Percentiles rank a stretch among this genome's conserved stretches.
phyloP scores from a whole-genome alignment of 2,888 invertebrate species.

The Clusia tigrina region DNA sequence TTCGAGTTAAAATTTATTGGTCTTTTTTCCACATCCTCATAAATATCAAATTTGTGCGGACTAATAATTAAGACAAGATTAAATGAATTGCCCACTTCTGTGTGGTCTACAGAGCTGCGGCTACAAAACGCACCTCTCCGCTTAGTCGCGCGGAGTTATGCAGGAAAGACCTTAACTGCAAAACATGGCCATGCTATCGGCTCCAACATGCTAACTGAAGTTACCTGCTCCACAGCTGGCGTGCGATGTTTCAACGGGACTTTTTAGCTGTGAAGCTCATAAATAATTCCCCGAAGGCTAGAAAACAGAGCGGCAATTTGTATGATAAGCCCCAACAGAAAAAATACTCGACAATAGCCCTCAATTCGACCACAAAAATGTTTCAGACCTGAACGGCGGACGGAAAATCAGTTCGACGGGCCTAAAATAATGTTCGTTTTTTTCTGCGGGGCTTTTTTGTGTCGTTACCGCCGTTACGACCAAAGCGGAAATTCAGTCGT shows the following conservation, averaged over 20 bases:
- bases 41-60: too few species aligned
- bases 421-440: neutral
- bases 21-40: too few species aligned
- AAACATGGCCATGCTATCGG: constrained; percentile 1
- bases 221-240: neutral
- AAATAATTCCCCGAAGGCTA: constrained; percentile 15
- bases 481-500: constrained; percentile 23
- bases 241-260: neutral
- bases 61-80: too few species aligned
- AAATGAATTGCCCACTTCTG: too few species aligned
- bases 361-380: neutral
- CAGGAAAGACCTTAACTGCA: constrained; percentile 3
- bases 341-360: too few species aligned
- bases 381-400: neutral
- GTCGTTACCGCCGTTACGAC: neutral
- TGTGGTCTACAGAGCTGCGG: too few species aligned
- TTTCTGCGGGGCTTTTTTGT: neutral
- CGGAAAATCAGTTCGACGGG: neutral
- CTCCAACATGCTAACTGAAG: neutral
- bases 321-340: neutral
- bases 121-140: too few species aligned
- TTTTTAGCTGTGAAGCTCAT: constrained; percentile 15
- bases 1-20: too few species aligned
- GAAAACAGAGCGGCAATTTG: too few species aligned
- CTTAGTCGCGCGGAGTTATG: too few species aligned